These are phyloP conservation scores for Drosophila kanekoi DNA, from an alignment of 2,888 invertebrate species.

Conservation along the genomic window DNA sequence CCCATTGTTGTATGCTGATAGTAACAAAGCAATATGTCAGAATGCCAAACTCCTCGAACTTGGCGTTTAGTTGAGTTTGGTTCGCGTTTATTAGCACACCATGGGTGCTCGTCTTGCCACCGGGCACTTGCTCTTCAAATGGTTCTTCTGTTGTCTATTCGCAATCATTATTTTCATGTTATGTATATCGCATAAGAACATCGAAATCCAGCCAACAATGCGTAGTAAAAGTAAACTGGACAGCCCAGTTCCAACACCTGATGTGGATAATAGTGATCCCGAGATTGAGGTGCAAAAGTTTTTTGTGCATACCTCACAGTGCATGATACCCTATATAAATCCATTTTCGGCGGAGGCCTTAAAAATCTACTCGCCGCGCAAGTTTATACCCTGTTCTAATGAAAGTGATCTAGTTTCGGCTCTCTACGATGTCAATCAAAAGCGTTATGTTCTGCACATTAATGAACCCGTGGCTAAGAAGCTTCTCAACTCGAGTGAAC, in stretches of 20 bases:
- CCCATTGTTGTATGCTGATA: slow-evolving; percentile 8
- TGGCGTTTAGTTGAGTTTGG: slow-evolving; percentile 15
- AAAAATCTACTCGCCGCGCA: slow-evolving; percentile 36
- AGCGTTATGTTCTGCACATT: slow-evolving; percentile 55
- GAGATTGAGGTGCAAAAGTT: slow-evolving; percentile 11
- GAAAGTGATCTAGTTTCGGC: slow-evolving; percentile 52
- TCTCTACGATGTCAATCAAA: slow-evolving; percentile 33
- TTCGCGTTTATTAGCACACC: slow-evolving; percentile 1
- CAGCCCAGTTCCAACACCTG: background rate
- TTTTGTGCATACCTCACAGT: slow-evolving; percentile 86
- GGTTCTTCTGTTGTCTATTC: background rate
- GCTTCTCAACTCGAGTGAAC: slow-evolving; percentile 34
- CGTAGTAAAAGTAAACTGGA: background rate
- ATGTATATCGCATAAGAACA: background rate
- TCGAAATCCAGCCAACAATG: background rate
- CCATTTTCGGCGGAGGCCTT: slow-evolving; percentile 86
- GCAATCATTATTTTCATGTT: background rate
- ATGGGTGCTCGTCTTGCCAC: slow-evolving; percentile 15
- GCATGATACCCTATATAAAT: slow-evolving; percentile 87
- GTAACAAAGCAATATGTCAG: slow-evolving; percentile 1
- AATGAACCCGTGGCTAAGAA: slow-evolving; percentile 47
- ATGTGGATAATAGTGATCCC: too few relatives aligned
- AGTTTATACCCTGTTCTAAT: slow-evolving; percentile 52
- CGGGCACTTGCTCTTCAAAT: slow-evolving; percentile 15
- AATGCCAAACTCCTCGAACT: slow-evolving; percentile 9